A percentile compares a stretch with the other conserved stretches of the same genome.
phyloP scores from a whole-genome alignment of 2,888 invertebrate species.

The Leptinotarsa juncta region DNA sequence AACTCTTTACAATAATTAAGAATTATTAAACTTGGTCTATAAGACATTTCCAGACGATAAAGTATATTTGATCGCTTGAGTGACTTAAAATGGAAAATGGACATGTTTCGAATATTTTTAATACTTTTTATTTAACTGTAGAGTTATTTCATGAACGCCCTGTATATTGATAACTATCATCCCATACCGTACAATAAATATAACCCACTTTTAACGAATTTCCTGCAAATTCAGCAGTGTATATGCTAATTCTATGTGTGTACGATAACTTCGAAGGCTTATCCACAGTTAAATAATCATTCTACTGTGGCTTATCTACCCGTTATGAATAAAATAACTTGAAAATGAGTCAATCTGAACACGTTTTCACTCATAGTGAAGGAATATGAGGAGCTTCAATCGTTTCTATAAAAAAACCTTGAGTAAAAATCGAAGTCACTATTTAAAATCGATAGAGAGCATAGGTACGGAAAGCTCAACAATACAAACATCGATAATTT shows the following conservation, averaged over 20 bases:
- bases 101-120: no score
- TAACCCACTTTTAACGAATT: no score
- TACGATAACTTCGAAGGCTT: background rate
- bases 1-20: no score
- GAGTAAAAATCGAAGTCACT: background rate
- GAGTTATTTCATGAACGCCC: no score
- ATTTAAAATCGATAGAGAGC: background rate
- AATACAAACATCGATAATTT: conserved; percentile 2
- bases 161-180: no score
- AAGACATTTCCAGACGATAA: no score
- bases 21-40: no score
- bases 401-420: background rate
- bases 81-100: no score
- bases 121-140: no score
- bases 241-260: background rate
- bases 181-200: no score
- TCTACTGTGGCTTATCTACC: background rate
- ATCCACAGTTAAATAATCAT: background rate
- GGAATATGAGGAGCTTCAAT: background rate
- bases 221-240: background rate
- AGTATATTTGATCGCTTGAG: no score
- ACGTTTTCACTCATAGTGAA: background rate
- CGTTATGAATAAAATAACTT: background rate
- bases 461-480: background rate
- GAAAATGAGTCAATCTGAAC: background rate